These are phyloP conservation scores for Trichacis sp. DNA, from an alignment of 2,888 invertebrate species.

Conservation along the genomic window DNA sequence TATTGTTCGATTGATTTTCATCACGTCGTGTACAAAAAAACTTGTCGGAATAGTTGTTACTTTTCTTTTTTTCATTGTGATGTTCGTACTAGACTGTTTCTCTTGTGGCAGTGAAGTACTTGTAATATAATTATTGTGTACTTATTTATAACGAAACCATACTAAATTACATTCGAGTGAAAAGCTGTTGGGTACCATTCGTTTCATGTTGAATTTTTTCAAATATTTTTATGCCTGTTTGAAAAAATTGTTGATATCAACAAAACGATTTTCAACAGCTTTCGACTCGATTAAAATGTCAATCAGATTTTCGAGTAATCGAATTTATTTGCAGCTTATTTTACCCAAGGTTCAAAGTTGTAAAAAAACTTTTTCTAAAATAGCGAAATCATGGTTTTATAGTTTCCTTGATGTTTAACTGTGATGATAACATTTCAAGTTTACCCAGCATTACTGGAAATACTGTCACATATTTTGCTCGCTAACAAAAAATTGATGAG, in stretches of 20 bases:
- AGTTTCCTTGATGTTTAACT: conserved; percentile 20
- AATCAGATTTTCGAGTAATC: too few relatives aligned
- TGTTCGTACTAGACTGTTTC: conserved; percentile 3
- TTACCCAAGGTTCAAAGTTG: background rate
- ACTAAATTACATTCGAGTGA: background rate
- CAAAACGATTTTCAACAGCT: background rate
- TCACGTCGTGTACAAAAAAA: background rate
- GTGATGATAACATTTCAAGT: conserved; percentile 36
- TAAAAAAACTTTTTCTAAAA: conserved; percentile 3
- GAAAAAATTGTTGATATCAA: too few relatives aligned
- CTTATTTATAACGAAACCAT: background rate
- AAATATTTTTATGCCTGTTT: too few relatives aligned
- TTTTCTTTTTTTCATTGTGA: background rate
- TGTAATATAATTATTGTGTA: conserved; percentile 2
- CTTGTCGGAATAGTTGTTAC: background rate
- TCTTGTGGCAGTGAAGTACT: conserved; percentile 16
- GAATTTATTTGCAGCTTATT: background rate
- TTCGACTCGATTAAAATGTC: background rate
- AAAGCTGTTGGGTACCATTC: background rate
- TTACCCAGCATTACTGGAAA: conserved; percentile 10
- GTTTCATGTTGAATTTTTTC: background rate
- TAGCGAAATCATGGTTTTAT: conserved; percentile 18
- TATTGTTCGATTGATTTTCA: background rate
- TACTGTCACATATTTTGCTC: conserved; percentile 50
- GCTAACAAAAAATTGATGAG: too few relatives aligned